Evolutionary conservation across 1,140 invertebrate species (phyloP).

Genomic region (Telenomus remus): DNA sequence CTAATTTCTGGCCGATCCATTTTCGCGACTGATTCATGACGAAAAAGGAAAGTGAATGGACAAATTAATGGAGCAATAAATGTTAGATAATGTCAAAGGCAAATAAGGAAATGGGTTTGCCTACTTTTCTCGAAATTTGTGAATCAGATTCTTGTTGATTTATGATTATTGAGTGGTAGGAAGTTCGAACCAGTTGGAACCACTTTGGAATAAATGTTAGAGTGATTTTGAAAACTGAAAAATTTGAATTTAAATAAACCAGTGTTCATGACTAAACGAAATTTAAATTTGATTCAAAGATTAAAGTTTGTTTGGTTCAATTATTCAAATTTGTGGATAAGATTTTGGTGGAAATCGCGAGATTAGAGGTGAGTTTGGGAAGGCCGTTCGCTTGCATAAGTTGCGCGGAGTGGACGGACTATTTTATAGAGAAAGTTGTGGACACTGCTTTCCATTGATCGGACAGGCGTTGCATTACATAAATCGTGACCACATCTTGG

Average conservation of each 20-base stretch:
- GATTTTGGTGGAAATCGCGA: constrained; percentile 24
- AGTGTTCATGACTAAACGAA: too few relatives aligned
- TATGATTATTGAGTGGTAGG: too few relatives aligned
- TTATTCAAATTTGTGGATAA: too few relatives aligned
- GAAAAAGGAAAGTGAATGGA: constrained; percentile 13
- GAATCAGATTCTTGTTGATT: too few relatives aligned
- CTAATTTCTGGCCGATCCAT: constrained; percentile 36
- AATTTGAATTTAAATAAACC: too few relatives aligned
- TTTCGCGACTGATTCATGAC: constrained; percentile 4
- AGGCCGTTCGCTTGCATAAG: constrained; percentile 69
- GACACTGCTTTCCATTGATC: constrained; percentile 73
- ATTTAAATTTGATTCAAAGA: too few relatives aligned
- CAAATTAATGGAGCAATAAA: constrained; percentile 4
- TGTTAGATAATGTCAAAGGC: constrained; percentile 1
- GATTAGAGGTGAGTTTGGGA: constrained; percentile 56
- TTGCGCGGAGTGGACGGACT: constrained; percentile 64
- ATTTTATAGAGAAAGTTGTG: constrained; percentile 75
- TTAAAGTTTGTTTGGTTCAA: too few relatives aligned
- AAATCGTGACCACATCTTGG: constrained; percentile 54
- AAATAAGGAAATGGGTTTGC: too few relatives aligned
- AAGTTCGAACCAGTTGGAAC: too few relatives aligned
- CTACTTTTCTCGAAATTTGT: too few relatives aligned
- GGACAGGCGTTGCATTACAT: constrained; percentile 48
- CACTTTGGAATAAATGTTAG: too few relatives aligned
- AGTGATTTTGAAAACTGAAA: too few relatives aligned